A percentile compares a stretch with the other conserved stretches of the same genome.
Conservation (phyloP, 2,113 vertebrate genomes). For the Platysternon megacephalum region DNA sequence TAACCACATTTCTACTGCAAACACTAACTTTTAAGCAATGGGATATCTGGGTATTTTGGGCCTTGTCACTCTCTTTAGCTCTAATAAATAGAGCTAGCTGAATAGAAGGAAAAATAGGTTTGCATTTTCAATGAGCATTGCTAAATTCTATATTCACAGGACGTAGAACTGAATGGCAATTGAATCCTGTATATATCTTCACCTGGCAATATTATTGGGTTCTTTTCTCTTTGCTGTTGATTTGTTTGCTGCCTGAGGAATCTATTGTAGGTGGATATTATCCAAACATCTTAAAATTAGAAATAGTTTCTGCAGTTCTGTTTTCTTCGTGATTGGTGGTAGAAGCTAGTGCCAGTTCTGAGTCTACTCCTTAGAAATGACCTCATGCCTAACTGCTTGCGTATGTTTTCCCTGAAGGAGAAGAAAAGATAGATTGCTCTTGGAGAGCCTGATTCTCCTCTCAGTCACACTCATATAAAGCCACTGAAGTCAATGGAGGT, state of each 20-base stretch:
- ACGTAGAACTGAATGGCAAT: background rate
- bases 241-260: background rate
- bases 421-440: background rate
- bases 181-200: background rate
- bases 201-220: background rate
- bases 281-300: background rate
- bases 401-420: background rate
- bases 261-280: background rate
- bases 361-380: background rate
- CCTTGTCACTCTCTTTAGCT: background rate
- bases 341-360: background rate
- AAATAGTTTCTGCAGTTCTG: background rate
- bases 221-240: background rate
- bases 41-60: constrained; percentile 56
- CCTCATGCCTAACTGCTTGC: background rate
- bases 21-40: constrained; percentile 16
- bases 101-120: background rate
- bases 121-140: background rate
- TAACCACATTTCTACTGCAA: constrained; percentile 33
- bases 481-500: background rate
- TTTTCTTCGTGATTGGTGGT: background rate
- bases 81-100: background rate
- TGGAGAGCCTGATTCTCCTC: background rate
- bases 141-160: background rate
- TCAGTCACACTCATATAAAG: background rate